Evolutionary conservation across 1,140 invertebrate genomes (phyloP), one percentile per base, ranked within the genome.

Genomic region (Maconellicoccus hirsutus): DNA sequence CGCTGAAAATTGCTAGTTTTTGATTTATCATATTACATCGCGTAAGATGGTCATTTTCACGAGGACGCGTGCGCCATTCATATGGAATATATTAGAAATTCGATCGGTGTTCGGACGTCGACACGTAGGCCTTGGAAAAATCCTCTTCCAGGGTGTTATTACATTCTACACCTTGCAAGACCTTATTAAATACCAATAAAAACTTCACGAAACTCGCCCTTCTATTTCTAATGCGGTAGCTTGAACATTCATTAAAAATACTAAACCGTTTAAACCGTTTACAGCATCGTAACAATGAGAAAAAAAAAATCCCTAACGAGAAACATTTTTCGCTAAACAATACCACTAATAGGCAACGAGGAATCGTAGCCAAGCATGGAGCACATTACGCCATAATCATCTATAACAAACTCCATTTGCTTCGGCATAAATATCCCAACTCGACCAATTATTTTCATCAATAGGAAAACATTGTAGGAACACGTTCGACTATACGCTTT

Each of bases 391-490:
- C n/a, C 12, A 33, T 12, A 33, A 33, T 33, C 29, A 6, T 33
- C 29, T 33, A 59, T 59, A 59, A 59, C 52, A 22, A 59, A 59
- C 52, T 19, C 52, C 16, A 59, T 59, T 59, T 19, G n/a, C 4
- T 59, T n/a, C 4, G 16, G 16, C 21, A 19, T 59, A 59, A 59
- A 59, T 19, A 66, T 66, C 19, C 19, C 61, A 66, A 4, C 19
- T 10, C 61, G 25, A 66, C 61, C 61, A 66, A 66, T 66, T 66
- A 66, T 66, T 66, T 66, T 66, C 25, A 66, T 66, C 7, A 19
- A 16, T 25, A 22, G 4, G 25, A 8, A 66, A 66, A 66, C 61
- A 66, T 66, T 66, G 61, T 66, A 66, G 16, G 25, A 23, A 59
- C 21, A 59, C 52, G 52, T 22, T 19, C 52, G 21, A 22, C 16